These are phyloP conservation scores for Serinus canaria DNA, from an alignment of 2,113 vertebrate genomes.

Conservation along the genomic window DNA sequence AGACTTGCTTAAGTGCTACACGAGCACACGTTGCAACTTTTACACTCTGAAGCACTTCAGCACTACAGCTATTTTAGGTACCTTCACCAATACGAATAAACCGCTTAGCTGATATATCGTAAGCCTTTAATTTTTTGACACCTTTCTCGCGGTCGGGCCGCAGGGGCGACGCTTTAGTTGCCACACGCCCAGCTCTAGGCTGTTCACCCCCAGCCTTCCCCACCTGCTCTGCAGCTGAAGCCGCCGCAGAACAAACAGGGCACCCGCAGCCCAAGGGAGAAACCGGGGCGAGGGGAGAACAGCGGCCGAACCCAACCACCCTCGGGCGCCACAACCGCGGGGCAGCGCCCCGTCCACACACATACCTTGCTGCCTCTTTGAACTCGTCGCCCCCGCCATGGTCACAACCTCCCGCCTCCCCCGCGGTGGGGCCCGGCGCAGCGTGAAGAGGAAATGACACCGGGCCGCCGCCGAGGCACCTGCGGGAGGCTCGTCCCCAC, in stretches of 20 bases:
- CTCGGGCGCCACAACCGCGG: fast-evolving
- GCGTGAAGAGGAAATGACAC: background rate
- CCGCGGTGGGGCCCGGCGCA: background rate
- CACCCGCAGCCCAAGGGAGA: background rate
- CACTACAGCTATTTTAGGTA: background rate
- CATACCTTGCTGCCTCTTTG: background rate
- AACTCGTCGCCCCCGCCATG: background rate
- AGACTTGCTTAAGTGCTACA: background rate
- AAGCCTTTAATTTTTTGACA: background rate
- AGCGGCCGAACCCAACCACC: background rate
- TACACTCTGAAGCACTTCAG: background rate
- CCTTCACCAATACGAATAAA: fast-evolving
- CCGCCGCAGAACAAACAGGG: background rate
- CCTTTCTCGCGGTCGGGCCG: background rate
- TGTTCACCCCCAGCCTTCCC: background rate
- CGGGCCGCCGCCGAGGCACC: background rate
- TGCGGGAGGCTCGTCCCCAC: background rate
- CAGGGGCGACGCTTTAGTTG: background rate
- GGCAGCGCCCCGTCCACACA: background rate
- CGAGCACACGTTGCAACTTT: background rate
- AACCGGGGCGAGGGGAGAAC: background rate
- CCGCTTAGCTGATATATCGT: fast-evolving
- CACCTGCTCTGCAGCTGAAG: background rate
- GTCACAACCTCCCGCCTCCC: background rate
- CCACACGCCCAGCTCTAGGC: background rate